Percentiles rank a stretch among this genome's conserved stretches.
Evolutionary conservation across 2,888 invertebrate species (phyloP).

Genomic region (Aradus depressus): DNA sequence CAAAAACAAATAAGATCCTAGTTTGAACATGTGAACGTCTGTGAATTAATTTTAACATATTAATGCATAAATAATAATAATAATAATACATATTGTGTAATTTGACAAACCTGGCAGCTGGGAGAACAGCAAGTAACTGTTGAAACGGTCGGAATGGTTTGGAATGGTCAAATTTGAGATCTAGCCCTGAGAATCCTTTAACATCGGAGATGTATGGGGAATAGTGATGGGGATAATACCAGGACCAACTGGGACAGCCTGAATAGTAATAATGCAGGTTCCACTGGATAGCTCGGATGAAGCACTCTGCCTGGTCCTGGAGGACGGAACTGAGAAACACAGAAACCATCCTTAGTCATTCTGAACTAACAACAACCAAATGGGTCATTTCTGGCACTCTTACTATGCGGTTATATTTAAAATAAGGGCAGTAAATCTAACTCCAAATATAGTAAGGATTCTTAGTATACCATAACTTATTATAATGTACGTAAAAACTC

Average conservation of each 20-base stretch:
- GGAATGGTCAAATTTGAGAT: constrained; percentile 72
- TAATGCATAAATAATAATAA: no score
- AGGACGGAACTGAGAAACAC: constrained; percentile 55
- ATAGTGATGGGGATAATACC: constrained; percentile 97
- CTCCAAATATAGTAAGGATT: no score
- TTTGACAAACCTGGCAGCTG: constrained; percentile 51
- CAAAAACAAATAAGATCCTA: no score
- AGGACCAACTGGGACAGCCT: constrained; percentile 94
- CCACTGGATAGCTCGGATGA: constrained; percentile 92
- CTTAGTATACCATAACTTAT: no score
- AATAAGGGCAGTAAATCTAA: no score
- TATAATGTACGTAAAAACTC: no score
- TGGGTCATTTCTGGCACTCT: no score
- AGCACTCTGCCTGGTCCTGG: constrained; percentile 71
- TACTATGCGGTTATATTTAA: no score
- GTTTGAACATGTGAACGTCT: no score
- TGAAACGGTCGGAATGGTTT: constrained; percentile 87
- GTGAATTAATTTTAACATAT: not conserved
- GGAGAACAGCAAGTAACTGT: constrained; percentile 73
- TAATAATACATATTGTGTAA: not conserved
- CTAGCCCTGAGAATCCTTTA: constrained; percentile 60
- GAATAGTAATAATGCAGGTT: constrained; percentile 92
- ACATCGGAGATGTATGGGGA: constrained; percentile 94
- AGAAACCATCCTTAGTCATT: no score
- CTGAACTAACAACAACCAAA: no score